Base-by-base conservation (phyloP, 2,113 vertebrate species). In the Gymnarchus niloticus region DNA sequence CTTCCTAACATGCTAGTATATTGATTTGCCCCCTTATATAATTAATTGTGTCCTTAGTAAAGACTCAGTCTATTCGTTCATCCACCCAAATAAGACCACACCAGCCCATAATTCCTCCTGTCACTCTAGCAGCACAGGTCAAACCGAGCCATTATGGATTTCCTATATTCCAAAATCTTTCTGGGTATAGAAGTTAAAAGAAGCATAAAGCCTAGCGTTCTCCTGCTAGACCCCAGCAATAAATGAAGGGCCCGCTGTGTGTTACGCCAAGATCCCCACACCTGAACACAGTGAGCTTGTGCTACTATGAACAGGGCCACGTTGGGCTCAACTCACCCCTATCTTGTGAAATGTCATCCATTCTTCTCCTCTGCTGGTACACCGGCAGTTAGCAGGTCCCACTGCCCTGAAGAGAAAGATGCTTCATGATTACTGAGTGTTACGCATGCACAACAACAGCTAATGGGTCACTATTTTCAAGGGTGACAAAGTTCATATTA, bases 391-490 rank as follows among this genome's bases (percentile, higher is more conserved):
- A 76, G 69, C 19, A 52, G 57, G 41, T 85, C 33, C 21, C 69
- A 44, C 84, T 21, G 54, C 21, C 69, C 73, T 85, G 73, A 19
- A 33, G 37, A n/a, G 28, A 85, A 23, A 85, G 73, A 41, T 57
- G 54, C 46, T 44, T 57, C 25, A 83, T 44, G 23, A 83, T 23
- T 5, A 59, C 33, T 83, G 54, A n/a, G 2, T 25, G 37, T 37
- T 2, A 41, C 12, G 12, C 65, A 81, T 48, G 77, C 4, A 25
- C 46, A 48, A 25, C 2, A 51, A 23, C 48, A 81, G n/a, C 48
- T 25, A 14, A 78, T 46, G 44, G 76, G 41, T 46, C 44, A 48
- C 46, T n/a, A 9, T 65, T 65, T 28, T 65, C 33, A 65, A 73
- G 33, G 33, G 33, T 37, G 28, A 19, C 1, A 19, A 33, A 73